A percentile compares a stretch with the other conserved stretches of the same genome.
These are phyloP conservation scores for Tribolium madens DNA, from an alignment of 1,140 invertebrate species.

Conservation along the genomic window DNA sequence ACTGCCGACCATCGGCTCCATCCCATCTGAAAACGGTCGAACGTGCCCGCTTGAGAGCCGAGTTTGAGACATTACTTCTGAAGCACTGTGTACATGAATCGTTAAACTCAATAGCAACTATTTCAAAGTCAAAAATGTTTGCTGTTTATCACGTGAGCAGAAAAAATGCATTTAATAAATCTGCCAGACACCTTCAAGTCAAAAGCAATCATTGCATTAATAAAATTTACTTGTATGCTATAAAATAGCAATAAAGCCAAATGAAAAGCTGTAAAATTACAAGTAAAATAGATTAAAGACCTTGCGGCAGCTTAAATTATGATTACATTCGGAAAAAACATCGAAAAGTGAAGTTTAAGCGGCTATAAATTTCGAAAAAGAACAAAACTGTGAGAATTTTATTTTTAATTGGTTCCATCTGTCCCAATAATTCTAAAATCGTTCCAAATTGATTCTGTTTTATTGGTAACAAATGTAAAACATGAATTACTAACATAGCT, in stretches of 20 bases:
- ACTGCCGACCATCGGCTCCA: no score
- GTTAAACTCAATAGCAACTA: no score
- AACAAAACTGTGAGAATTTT: neutral
- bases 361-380: neutral
- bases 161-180: no score
- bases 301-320: neutral
- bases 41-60: no score
- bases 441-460: neutral
- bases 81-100: no score
- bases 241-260: neutral
- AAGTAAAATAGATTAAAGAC: neutral
- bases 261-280: neutral
- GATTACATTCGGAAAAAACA: neutral
- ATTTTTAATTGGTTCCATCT: neutral
- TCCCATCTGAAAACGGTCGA: no score
- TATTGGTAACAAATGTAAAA: neutral
- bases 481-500: no score
- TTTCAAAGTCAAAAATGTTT: no score
- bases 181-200: no score
- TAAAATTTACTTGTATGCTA: neutral
- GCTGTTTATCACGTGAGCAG: no score
- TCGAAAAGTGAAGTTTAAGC: neutral
- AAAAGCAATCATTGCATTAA: no score
- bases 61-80: no score
- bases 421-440: neutral